These are phyloP conservation scores for Morone saxatilis DNA, from an alignment of 2,113 vertebrate species.

Conservation along the genomic window DNA sequence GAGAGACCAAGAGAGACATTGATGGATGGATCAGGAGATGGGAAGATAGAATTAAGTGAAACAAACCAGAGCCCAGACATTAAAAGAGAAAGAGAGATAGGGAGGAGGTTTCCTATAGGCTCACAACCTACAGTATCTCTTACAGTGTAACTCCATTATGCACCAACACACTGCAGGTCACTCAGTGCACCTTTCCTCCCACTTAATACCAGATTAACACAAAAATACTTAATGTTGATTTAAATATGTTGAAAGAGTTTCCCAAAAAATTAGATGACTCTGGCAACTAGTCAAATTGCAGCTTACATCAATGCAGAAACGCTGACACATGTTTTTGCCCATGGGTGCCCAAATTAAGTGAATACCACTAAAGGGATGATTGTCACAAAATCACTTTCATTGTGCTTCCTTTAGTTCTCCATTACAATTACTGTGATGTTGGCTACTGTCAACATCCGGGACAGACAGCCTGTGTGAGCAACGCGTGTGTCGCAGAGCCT, in stretches of 20 bases:
- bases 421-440: too few relatives aligned
- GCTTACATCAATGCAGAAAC: too few relatives aligned
- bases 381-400: too few relatives aligned
- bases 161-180: constrained; percentile 28
- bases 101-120: constrained; percentile 39
- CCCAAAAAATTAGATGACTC: neutral
- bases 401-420: too few relatives aligned
- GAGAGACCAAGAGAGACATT: constrained; percentile 50
- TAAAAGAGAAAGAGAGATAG: constrained; percentile 46
- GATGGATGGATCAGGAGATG: constrained; percentile 70
- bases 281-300: too few relatives aligned
- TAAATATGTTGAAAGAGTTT: neutral
- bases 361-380: too few relatives aligned
- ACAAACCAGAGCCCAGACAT: constrained; percentile 75
- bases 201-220: neutral
- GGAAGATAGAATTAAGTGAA: constrained; percentile 72
- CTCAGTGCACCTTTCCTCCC: constrained; percentile 24
- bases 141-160: constrained; percentile 59
- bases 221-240: neutral
- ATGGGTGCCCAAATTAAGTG: too few relatives aligned
- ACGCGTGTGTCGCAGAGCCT: too few relatives aligned
- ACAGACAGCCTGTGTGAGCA: too few relatives aligned
- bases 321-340: too few relatives aligned
- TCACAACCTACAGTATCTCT: constrained; percentile 51
- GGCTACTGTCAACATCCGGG: too few relatives aligned